Base-by-base conservation (phyloP, 2,888 invertebrate genomes). In the Amiota minor region DNA sequence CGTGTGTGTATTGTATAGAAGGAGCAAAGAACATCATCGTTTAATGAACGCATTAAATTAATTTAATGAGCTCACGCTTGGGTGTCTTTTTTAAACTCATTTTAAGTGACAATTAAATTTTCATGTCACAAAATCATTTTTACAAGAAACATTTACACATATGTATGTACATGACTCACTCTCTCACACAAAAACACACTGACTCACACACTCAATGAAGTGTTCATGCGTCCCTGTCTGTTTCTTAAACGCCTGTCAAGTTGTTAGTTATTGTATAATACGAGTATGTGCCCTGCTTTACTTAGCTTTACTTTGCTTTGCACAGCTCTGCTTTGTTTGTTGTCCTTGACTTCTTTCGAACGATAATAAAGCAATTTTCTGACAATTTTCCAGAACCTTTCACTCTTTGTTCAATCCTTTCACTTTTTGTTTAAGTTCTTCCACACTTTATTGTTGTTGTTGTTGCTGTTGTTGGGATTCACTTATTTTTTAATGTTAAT, bases 281-380 rank as follows among this genome's bases (percentile, higher is more conserved):
- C n/a, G n/a, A n/a, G n/a, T n/a, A 9, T 35, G 62, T 62, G 20
- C 23, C 45, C 14, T 62, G 9, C 23, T 62, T 11, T 62, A 10
- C n/a, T 23, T 35, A 45, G 9, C 45, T 62, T 20, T 16, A 23
- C 9, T 6, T 61, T 62, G 55, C 55, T 55, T 61, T 62, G 55
- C 55, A n/a, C n/a, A 9, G 18, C 62, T 23, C n/a, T 14, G 35
- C 11, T 23, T 9, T 18, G n/a, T 11, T 59, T 59, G 20, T 59
- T 20, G 4, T 59, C 0, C 11, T 59, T 53, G 53, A 4, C 6
- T n/a, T 35, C 35, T 35, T 35, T 35, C 6, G 35, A 47, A 69
- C 68, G 74, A 77, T 81, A 82, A 84, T 82, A 82, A 79, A 82
- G 82, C 81, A 82, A 82, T 82, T 84, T 84, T 75, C 77, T 81